These are phyloP conservation scores for Chondrosia reniformis DNA, from an alignment of 37 sponge, comb jelly and placozoan genomes.

Conservation along the genomic window DNA sequence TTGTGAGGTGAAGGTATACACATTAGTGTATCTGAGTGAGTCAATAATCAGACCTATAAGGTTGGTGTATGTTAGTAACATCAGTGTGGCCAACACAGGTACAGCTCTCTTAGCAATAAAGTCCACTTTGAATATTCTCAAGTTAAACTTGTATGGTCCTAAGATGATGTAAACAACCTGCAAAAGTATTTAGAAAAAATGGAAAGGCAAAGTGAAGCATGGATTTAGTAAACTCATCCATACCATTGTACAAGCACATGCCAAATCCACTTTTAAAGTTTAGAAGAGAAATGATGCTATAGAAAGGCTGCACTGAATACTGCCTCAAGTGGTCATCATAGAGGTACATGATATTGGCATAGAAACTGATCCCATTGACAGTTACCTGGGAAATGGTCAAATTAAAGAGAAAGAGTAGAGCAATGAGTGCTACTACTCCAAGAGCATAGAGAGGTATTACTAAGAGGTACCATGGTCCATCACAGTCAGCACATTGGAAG, in stretches of 20 bases:
- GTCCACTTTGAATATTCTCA: not conserved
- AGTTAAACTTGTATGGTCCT: not conserved
- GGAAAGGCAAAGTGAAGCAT: constrained; percentile 8
- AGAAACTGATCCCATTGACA: constrained; percentile 45
- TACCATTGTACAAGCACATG: constrained; percentile 11
- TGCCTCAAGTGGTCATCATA: not conserved
- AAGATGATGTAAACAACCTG: not conserved
- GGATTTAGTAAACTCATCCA: constrained; percentile 8
- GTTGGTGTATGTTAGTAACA: constrained; percentile 11
- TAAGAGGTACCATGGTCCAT: constrained; percentile 1
- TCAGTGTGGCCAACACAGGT: constrained; percentile 17
- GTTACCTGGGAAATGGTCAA: constrained; percentile 32
- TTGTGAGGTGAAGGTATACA: too few relatives aligned
- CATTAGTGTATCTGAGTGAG: not conserved
- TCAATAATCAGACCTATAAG: not conserved
- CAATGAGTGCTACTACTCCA: constrained; percentile 22
- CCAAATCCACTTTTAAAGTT: not conserved
- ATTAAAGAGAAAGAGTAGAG: constrained; percentile 22
- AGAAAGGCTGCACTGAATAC: not conserved
- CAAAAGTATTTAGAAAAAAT: not conserved
- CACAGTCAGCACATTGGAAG: constrained; percentile 17
- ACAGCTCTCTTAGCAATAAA: constrained; percentile 18
- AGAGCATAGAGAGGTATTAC: constrained; percentile 13
- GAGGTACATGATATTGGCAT: constrained; percentile 26
- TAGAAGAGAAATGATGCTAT: not conserved